A percentile compares a stretch with the other conserved stretches of the same genome.
phyloP scores from a whole-genome alignment of 2,113 vertebrate genomes.

The Dolichotis patagonum region DNA sequence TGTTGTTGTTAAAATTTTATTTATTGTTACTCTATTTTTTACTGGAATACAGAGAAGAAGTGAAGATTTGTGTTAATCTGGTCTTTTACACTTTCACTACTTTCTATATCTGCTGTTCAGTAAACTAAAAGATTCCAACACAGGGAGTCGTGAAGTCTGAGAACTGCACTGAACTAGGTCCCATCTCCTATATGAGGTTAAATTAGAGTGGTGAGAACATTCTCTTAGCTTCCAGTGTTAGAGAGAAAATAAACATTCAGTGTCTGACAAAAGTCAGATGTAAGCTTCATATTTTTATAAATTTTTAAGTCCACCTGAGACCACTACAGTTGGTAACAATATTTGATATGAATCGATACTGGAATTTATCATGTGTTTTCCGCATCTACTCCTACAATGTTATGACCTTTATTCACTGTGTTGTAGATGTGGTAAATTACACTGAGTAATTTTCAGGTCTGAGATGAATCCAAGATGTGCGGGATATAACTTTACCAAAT shows the following conservation, averaged over 20 bases:
- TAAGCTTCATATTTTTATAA: neutral
- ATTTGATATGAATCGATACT: neutral
- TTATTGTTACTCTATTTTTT: neutral
- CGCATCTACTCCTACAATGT: neutral
- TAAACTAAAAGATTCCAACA: neutral
- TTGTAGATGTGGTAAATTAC: neutral
- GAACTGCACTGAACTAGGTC: neutral
- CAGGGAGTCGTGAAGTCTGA: neutral
- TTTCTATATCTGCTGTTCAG: neutral
- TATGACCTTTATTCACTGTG: neutral
- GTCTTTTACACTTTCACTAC: neutral
- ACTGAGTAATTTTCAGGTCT: constrained; percentile 20
- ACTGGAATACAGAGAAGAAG: neutral
- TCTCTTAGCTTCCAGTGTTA: neutral
- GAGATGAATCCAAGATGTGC: neutral
- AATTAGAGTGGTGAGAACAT: neutral
- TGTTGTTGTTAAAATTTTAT: neutral
- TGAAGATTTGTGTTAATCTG: neutral
- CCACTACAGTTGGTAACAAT: neutral
- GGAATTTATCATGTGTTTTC: neutral
- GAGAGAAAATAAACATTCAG: neutral
- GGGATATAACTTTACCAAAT: neutral
- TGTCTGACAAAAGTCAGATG: neutral
- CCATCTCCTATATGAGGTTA: too few species aligned
- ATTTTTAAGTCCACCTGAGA: neutral